phyloP scores from a whole-genome alignment of 1,140 invertebrate genomes.

The Leptinotarsa undecemlineata region DNA sequence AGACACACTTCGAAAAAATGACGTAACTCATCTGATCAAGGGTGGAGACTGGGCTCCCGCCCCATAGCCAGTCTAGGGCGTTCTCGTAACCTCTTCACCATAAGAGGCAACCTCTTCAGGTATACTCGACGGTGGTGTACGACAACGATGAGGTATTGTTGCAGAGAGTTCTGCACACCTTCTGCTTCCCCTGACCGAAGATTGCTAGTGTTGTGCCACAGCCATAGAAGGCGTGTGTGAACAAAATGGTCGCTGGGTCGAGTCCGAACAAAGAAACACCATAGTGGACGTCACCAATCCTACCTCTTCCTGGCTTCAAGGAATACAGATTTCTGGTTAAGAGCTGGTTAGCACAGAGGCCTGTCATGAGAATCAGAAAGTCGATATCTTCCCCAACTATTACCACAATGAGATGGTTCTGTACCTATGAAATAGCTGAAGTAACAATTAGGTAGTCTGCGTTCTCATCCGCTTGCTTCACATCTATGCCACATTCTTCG shows the following conservation, averaged over 20 bases:
- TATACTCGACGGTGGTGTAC: too few relatives aligned
- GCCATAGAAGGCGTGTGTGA: background rate
- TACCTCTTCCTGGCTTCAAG: background rate
- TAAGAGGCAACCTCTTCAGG: too few relatives aligned
- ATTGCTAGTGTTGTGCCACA: background rate
- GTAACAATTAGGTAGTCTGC: constrained; percentile 23
- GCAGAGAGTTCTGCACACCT: too few relatives aligned
- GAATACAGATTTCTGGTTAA: background rate
- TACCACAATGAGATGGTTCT: background rate
- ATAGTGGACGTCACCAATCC: background rate
- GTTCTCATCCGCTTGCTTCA: constrained; percentile 19
- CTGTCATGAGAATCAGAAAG: background rate
- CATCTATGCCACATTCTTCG: background rate
- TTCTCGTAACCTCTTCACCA: too few relatives aligned
- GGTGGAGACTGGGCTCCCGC: too few relatives aligned
- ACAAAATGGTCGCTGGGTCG: background rate
- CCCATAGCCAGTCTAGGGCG: too few relatives aligned
- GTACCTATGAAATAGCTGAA: constrained; percentile 5
- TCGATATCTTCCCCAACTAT: background rate
- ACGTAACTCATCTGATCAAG: too few relatives aligned
- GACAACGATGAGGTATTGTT: too few relatives aligned
- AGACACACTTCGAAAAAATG: too few relatives aligned
- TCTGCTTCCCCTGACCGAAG: too few relatives aligned
- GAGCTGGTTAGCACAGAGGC: background rate
- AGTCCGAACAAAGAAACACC: background rate